Evolutionary conservation across 2,113 vertebrate species (phyloP), one percentile per base, ranked within the genome.

Genomic region (Melozone crissalis): DNA sequence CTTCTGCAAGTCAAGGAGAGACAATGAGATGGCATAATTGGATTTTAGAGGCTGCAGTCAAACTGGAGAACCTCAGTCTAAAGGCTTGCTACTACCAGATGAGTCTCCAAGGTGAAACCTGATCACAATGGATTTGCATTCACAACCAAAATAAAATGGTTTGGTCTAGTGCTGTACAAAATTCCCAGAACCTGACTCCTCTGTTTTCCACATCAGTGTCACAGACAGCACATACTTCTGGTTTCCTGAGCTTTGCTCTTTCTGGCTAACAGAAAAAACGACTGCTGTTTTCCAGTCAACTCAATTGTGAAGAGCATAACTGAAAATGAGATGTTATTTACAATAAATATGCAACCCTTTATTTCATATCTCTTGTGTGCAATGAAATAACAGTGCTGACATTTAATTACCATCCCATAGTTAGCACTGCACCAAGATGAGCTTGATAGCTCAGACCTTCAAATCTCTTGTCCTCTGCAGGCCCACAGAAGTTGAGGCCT

Each of bases 181-280:
- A 33, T 16, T 79, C n/a, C 9, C 2, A 3, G 37, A 79, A 75
- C 13, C 13, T 44, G 24, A 51, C 44, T 67, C 3, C 1, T 26
- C 43, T 55, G 4, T 59, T 84, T 83, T 47, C 55, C 46, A 26
- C 31, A 63, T 55, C 33, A 24, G 10, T 37, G 51, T 76, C 39
- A 63, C 10, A 30, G 30, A 63, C 12, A 65, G 7, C 18, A 26
- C 0, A 0, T 13, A 47, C 10, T 81, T 27, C 67, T 58, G 31
- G 62, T 35, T 17, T 58, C 65, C 30, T 21, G 33, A 82, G 43
- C 23, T 66, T 54, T 68, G 31, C 18, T 86, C 31, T 59, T 77
- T 71, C 51, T 28, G 16, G 26, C 44, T 57, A 67, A 71, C 20
- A 80, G 63, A 66, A 77, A 75, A 87, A 93, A 66, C 24, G 3